phyloP scores from a whole-genome alignment of 2,888 invertebrate species.

The Brachylomia viminalis region DNA sequence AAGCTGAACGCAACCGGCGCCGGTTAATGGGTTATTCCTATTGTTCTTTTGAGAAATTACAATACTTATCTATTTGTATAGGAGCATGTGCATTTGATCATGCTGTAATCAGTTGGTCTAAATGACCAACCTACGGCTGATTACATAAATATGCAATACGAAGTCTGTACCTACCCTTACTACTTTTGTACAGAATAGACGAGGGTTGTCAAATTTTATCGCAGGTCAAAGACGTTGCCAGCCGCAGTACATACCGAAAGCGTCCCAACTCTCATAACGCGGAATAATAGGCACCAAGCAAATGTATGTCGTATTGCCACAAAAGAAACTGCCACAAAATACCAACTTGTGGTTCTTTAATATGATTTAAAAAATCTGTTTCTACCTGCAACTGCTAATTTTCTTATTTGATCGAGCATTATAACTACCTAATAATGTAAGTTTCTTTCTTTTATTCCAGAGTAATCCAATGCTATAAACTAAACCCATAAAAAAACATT shows the following conservation, averaged over 20 bases:
- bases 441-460: background rate
- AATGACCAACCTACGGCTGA: background rate
- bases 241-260: slow-evolving; percentile 25
- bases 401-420: background rate
- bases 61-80: background rate
- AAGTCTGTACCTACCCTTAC: background rate
- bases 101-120: background rate
- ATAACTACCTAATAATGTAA: background rate
- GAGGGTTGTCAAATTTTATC: slow-evolving; percentile 37
- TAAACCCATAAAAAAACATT: background rate
- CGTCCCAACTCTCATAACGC: slow-evolving; percentile 39
- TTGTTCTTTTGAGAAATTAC: slow-evolving; percentile 21
- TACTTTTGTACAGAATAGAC: slow-evolving; percentile 17
- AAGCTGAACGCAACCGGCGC: slow-evolving; percentile 11
- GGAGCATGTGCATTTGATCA: background rate
- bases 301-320: slow-evolving; percentile 32
- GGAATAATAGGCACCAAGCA: slow-evolving; percentile 35
- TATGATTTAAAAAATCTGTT: too few species aligned
- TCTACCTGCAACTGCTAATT: background rate
- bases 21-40: slow-evolving; percentile 32
- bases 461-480: background rate
- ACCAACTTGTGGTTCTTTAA: background rate
- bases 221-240: slow-evolving; percentile 38
- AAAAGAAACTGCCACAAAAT: slow-evolving; percentile 12
- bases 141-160: background rate